phyloP scores from a whole-genome alignment of 1,140 invertebrate genomes.

The Ips typographus region DNA sequence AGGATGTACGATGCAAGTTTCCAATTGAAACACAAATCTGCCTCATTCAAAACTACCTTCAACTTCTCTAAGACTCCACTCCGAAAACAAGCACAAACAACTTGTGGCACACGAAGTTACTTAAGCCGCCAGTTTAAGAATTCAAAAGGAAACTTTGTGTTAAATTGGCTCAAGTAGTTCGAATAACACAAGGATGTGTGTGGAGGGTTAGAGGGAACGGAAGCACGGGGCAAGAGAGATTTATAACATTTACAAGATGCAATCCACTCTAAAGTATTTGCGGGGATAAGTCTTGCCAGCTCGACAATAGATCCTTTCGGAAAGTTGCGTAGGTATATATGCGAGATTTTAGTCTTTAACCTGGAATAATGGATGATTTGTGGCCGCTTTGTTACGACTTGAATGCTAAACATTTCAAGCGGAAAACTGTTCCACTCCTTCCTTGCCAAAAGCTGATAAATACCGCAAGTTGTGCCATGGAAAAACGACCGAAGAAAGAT shows the following conservation, averaged over 20 bases:
- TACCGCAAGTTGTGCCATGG: too few relatives aligned
- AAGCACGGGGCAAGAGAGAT: conserved; percentile 43
- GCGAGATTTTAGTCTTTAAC: conserved; percentile 47
- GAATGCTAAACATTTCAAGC: conserved; percentile 6
- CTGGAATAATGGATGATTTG: conserved; percentile 46
- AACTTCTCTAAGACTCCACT: background rate
- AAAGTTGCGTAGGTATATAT: conserved; percentile 48
- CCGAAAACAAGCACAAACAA: conserved; percentile 33
- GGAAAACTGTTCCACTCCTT: background rate
- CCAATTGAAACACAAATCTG: background rate
- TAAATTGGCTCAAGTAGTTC: conserved; percentile 46
- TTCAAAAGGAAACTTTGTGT: conserved; percentile 41
- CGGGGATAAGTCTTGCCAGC: conserved; percentile 42
- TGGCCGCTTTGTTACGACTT: conserved; percentile 12
- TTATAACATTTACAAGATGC: conserved; percentile 49
- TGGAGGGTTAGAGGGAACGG: conserved; percentile 44
- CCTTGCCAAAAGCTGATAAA: too few relatives aligned
- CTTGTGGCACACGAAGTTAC: conserved; percentile 36
- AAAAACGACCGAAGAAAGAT: conserved; percentile 9
- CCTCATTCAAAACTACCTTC: conserved; percentile 2
- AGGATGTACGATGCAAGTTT: too few relatives aligned
- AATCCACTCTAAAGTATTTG: conserved; percentile 50
- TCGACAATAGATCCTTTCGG: conserved; percentile 46
- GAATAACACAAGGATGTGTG: conserved; percentile 40
- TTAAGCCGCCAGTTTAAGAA: conserved; percentile 34